Evolutionary conservation across 2,888 invertebrate genomes (phyloP), one percentile per base, ranked within the genome.

Genomic region (Sceliomorpha sp.): DNA sequence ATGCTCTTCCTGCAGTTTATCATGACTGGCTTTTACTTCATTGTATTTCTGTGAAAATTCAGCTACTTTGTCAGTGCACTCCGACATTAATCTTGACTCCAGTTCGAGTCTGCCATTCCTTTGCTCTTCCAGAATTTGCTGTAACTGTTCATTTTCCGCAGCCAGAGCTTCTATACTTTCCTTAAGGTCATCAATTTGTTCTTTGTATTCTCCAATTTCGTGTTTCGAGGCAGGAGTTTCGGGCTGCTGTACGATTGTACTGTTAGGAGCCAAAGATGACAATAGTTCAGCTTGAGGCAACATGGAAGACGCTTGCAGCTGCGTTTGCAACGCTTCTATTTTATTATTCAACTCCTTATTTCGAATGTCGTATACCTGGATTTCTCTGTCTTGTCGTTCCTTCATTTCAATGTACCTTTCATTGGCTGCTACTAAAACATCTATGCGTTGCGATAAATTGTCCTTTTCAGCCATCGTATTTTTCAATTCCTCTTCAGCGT

Each of bases 401-500:
- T 96, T 96, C 88, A 94, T 92, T 81, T 96, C 95, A 1, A 92
- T 89, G 82, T 96, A 91, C 66, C 93, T 91, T 44, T 96, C 95
- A 83, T 95, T 95, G 0, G 94, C 94, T 20, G 92, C 90, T 10
- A 92, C 92, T 40, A 96, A 89, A 2, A 93, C 91, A 79, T 96
- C 95, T 48, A 95, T 90, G 83, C 93, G 92, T 81, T 94, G 94
- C 26, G 90, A 81, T 1, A 95, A 83, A 39, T 91, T 90, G 47
- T 93, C 92, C 80, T 93, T 95, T 73, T 96, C 96, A 0, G 88
- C 83, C 51, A 90, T 90, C 63, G 92, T 91, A 81, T 92, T 93
- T 31, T 90, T 91, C 32, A 91, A 82, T 50, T 93, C 92, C 13
- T 89, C 85, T 51, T 86, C 89, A 1, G 91, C 81, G 67, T 94